Evolutionary conservation across 2,113 vertebrate species (phyloP).

Genomic region (Mungos mungo): DNA sequence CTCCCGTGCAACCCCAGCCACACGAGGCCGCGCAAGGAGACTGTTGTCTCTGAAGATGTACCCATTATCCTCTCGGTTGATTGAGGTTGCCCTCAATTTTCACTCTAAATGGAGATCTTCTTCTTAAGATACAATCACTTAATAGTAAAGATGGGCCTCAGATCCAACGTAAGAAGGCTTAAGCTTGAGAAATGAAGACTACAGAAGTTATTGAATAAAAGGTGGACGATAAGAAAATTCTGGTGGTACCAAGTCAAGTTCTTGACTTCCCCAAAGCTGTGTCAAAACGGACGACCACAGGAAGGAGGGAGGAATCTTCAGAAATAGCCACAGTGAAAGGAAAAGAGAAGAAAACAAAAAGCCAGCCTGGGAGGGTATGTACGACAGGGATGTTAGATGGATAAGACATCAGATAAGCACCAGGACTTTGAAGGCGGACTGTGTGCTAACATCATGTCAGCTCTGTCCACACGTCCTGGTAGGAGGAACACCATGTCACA

Average conservation of each 20-base stretch:
- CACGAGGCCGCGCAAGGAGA: background rate
- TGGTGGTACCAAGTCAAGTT: background rate
- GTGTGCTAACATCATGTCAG: background rate
- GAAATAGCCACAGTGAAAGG: background rate
- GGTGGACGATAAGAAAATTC: background rate
- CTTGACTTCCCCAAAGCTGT: background rate
- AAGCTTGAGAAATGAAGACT: background rate
- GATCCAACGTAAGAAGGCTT: background rate
- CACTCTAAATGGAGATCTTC: background rate
- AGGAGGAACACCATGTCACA: background rate
- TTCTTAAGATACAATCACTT: background rate
- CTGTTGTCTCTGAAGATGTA: background rate
- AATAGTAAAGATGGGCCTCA: background rate
- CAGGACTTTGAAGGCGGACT: background rate
- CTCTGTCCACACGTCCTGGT: accelerated
- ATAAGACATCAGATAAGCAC: background rate
- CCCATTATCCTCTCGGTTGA: background rate
- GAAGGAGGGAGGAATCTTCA: background rate
- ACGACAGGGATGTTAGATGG: background rate
- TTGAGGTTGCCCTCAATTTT: background rate
- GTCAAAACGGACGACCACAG: background rate
- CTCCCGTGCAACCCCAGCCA: background rate
- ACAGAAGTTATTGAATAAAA: background rate
- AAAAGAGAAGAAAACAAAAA: background rate
- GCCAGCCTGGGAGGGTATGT: background rate